Base-by-base conservation (phyloP, 2,797 vertebrate species). In the Echeneis naucrates region DNA sequence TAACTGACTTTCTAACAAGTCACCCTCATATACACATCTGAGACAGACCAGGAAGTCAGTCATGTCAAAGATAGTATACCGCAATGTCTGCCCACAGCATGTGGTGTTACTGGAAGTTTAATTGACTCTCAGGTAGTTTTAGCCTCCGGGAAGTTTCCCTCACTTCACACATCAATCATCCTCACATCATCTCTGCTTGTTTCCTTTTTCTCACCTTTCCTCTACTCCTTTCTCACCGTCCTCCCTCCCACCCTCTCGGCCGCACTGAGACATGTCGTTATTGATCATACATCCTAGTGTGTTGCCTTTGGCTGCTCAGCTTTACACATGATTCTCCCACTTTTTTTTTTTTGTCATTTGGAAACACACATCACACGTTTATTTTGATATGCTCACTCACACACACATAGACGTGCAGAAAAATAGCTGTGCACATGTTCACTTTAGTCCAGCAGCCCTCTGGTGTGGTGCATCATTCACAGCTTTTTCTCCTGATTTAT, bases 251-350 rank as follows among this genome's bases (percentile, higher is more conserved):
- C 37, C 50, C 5, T 14, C 21, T 2, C 1, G 53, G 11, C 52
- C 68, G 67, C 55, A 69, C 68, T 35, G 23, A 33, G 54, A 10
- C 51, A 38, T 64, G 72, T 75, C 79, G 66, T 30, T 58, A 66
- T 81, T 61, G 73, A 86, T 84, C 69, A 84, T 37, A 76, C 55
- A 60, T 64, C 56, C 32, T 68, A 73, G 61, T 68, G 64, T 19
- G 2, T 73, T 64, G 80, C 71, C 60, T 80, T 37, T 38, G 63
- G 65, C 75, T 78, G 66, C 58, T 65, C 54, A 38, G 54, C 65
- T 61, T 65, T 65, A 51, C 57, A 50, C 65, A 10, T 38, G 64
- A 35, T 38, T 12, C 13, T 24, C 16, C 40, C n/a, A 48, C 33
- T 51, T 6, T 45, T 40, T 51, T 27, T 48, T 6, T n/a, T 51